Conservation (phyloP, 2,797 vertebrate genomes). For the Valencia hispanica region DNA sequence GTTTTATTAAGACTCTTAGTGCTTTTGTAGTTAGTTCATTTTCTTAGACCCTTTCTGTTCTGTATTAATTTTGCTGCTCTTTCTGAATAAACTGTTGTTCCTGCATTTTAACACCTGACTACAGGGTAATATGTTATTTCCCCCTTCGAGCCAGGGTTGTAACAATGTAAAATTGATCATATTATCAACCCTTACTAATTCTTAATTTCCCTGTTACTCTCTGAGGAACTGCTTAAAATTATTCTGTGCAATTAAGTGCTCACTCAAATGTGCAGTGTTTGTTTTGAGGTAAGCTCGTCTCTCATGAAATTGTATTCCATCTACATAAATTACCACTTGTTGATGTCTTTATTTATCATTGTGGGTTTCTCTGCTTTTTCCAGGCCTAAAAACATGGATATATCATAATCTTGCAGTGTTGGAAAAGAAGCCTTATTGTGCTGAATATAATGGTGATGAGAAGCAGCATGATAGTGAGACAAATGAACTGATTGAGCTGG, state of each 20-base stretch:
- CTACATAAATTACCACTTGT: conserved; percentile 30
- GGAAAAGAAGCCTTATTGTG: conserved; percentile 1
- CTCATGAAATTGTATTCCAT: conserved; percentile 33
- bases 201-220: conserved; percentile 11
- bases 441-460: conserved; percentile 8
- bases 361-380: not conserved
- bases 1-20: no score
- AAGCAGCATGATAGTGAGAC: conserved; percentile 13
- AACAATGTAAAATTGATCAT: not conserved
- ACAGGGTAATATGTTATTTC: no score
- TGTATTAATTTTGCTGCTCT: no score
- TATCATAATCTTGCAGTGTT: not conserved
- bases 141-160: no score
- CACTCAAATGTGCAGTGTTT: conserved; percentile 20
- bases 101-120: no score
- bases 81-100: no score
- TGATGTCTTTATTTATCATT: not conserved
- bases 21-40: no score
- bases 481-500: conserved; percentile 14
- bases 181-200: not conserved
- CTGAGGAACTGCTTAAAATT: conserved; percentile 8
- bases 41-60: no score
- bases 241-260: conserved; percentile 29
- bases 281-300: conserved; percentile 18
- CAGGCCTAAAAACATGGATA: not conserved